Percentiles rank a stretch among this genome's conserved stretches.
phyloP scores from a whole-genome alignment of 1,140 invertebrate genomes.

The Drosophila mayri region DNA sequence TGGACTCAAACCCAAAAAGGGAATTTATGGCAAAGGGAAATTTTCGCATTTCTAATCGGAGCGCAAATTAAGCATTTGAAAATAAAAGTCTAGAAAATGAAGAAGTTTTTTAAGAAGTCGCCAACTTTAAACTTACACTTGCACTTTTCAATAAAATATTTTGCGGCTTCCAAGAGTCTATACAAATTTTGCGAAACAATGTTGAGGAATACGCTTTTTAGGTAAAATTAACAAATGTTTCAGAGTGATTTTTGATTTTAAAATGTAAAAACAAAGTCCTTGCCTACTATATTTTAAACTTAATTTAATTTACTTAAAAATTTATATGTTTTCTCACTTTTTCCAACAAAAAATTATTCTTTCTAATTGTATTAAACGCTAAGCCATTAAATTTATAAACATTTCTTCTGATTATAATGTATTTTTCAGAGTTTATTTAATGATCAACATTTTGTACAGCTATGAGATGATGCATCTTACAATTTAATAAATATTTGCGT shows the following conservation, averaged over 20 bases:
- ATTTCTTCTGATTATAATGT: background rate
- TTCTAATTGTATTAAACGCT: background rate
- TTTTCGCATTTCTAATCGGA: no score
- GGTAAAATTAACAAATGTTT: background rate
- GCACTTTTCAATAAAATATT: background rate
- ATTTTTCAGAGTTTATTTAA: conserved; percentile 42
- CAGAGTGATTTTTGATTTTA: background rate
- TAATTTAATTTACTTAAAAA: no score
- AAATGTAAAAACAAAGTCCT: background rate
- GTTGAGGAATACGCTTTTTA: no score
- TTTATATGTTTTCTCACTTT: background rate
- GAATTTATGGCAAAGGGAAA: no score
- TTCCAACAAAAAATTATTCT: accelerated
- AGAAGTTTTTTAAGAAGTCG: background rate
- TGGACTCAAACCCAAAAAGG: background rate
- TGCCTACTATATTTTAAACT: background rate
- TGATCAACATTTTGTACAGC: conserved; percentile 52
- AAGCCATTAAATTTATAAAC: background rate
- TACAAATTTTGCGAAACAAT: background rate
- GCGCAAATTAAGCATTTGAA: no score
- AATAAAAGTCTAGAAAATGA: no score
- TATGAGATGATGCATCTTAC: conserved; percentile 60
- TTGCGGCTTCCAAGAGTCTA: background rate
- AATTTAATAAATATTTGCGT: conserved; percentile 52
- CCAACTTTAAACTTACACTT: background rate